Evolutionary conservation across 1,140 invertebrate genomes (phyloP).

Genomic region (Drosophila orena): DNA sequence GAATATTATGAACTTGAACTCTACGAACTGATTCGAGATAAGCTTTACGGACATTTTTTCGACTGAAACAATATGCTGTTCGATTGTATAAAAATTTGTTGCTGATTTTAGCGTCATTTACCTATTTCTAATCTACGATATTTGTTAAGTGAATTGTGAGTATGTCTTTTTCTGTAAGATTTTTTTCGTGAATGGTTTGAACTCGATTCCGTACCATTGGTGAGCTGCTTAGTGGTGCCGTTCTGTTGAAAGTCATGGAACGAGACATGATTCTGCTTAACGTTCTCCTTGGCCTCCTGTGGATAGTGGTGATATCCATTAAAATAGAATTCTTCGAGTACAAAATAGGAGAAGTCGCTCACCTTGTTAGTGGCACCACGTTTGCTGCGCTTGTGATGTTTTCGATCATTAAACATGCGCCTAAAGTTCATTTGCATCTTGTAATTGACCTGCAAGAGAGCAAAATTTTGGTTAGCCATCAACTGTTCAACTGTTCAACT

Average conservation of each 20-base stretch:
- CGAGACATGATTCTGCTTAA: conserved; percentile 93
- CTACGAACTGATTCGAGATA: conserved; percentile 28
- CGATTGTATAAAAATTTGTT: conserved; percentile 30
- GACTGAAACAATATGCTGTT: conserved; percentile 15
- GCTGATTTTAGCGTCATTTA: conserved; percentile 76
- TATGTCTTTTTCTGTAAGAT: conserved; percentile 85
- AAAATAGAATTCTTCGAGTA: neutral
- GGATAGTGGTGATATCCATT: conserved; percentile 14
- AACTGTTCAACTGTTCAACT: neutral
- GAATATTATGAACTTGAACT: neutral
- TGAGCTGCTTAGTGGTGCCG: conserved; percentile 93
- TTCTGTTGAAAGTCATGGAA: conserved; percentile 95
- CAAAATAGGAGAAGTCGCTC: conserved; percentile 31
- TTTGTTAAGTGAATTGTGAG: conserved; percentile 85
- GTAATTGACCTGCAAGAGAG: conserved; percentile 90
- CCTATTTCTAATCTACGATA: conserved; percentile 85
- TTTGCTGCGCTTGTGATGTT: conserved; percentile 93
- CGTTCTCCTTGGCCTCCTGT: conserved; percentile 85
- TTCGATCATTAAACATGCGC: conserved; percentile 91
- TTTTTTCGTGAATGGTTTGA: conserved; percentile 84
- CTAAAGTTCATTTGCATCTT: conserved; percentile 96
- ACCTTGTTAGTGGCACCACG: conserved; percentile 90
- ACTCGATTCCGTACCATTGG: conserved; percentile 90
- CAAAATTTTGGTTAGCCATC: neutral
- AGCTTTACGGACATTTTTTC: conserved; percentile 31